Evolutionary conservation across 1,140 invertebrate species (phyloP).

Genomic region (Gonioctena quinquepunctata): DNA sequence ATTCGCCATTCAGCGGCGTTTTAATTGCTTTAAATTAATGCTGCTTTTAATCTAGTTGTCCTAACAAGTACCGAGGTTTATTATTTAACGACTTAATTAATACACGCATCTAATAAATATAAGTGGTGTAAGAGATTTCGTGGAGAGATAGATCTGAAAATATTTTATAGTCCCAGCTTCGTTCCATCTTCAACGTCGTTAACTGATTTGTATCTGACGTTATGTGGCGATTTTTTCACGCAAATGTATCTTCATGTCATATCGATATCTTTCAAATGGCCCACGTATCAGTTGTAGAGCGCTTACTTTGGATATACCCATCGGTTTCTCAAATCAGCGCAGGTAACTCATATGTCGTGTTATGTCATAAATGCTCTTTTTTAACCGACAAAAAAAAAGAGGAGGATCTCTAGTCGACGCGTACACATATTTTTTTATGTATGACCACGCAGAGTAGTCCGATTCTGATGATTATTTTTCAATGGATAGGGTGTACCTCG

Average conservation of each 20-base stretch:
- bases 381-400: no score
- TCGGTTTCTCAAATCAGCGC: no score
- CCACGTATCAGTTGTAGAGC: no score
- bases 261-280: neutral
- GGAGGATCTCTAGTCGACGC: no score
- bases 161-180: neutral
- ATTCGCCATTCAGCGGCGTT: neutral
- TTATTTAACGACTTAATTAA: slow-evolving; percentile 9
- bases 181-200: neutral
- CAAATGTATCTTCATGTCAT: neutral
- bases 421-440: no score
- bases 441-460: no score
- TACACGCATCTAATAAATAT: slow-evolving; percentile 1
- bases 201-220: neutral
- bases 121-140: neutral
- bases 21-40: slow-evolving; percentile 8
- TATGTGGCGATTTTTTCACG: neutral
- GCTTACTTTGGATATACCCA: no score
- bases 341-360: no score
- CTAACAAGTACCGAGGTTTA: neutral
- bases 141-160: neutral
- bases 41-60: slow-evolving; percentile 1
- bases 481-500: no score
- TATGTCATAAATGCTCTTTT: no score
- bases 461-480: no score